Base-by-base conservation (phyloP, 2,113 vertebrate species). In the Oxygymnocypris stewartii region DNA sequence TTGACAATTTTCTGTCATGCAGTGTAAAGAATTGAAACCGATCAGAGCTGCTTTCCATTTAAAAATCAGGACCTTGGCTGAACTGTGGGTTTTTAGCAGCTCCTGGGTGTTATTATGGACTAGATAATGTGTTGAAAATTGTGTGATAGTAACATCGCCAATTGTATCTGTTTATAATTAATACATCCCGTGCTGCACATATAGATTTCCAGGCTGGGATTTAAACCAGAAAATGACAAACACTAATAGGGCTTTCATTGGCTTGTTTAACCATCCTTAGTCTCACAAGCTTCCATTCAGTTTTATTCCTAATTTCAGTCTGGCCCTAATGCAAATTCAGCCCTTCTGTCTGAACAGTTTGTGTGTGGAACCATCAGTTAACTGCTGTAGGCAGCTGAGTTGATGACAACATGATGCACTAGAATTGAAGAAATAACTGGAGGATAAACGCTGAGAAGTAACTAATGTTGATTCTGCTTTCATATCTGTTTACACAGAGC, bases 121-220 rank as follows among this genome's bases (percentile, higher is more conserved):
- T 84, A 84, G 82, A 57, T 74, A 57, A 83, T 71, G 81, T 73
- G 25, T 82, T 82, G 77, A 44, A 81, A 81, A 81, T 81, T 79
- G 44, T 20, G n/a, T 51, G n/a, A 49, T 82, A n/a, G 63, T 71
- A 69, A 35, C 80, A 82, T 71, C 4, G 9, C 63, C 44, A 81
- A 71, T 71, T 57, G 49, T 57, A 69, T 83, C 81, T 69, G 65
- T 71, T 82, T 67, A 51, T 54, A 74, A 67, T 74, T 59, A 84
- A 84, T 59, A 25, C 49, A 40, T 71, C 49, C 31, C 31, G 31
- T 57, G 49, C 23, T 28, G 67, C 67, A 84, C 47, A 59, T 25
- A 57, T 59, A 6, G 67, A 74, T 84, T 71, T 84, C 47, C 67
- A 57, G 65, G 6, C 65, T 57, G 65, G 13, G 40, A 57, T 84